Percentiles rank a stretch among this genome's conserved stretches.
Conservation (phyloP, 1,140 invertebrate genomes). For the Philopotamus ludificatus region DNA sequence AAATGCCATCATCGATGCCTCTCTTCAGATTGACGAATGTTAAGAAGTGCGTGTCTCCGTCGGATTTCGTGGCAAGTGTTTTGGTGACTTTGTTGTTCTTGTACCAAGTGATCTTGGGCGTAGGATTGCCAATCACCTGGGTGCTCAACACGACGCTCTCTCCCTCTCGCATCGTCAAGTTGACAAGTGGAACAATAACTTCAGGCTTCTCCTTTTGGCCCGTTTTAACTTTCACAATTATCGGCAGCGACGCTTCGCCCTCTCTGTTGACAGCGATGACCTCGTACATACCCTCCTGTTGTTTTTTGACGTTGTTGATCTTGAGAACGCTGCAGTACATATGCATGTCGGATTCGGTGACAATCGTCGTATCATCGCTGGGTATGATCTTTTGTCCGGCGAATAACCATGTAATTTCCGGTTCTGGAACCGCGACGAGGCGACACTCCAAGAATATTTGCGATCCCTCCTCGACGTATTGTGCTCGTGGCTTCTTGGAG, state of each 20-base stretch:
- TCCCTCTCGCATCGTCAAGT: conserved; percentile 72
- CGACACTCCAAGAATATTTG: conserved; percentile 81
- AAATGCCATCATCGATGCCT: conserved; percentile 70
- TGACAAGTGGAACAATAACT: conserved; percentile 75
- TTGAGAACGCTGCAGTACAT: conserved; percentile 82
- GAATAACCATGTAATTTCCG: conserved; percentile 81
- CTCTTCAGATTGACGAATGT: conserved; percentile 66
- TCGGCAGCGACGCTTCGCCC: conserved; percentile 81
- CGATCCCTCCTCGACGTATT: conserved; percentile 77
- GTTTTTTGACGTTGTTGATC: conserved; percentile 73
- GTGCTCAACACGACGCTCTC: conserved; percentile 73
- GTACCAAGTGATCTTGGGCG: conserved; percentile 76
- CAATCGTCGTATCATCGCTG: conserved; percentile 66
- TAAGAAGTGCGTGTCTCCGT: conserved; percentile 68
- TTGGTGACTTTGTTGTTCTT: conserved; percentile 72
- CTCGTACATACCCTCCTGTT: conserved; percentile 85
- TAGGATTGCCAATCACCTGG: conserved; percentile 78
- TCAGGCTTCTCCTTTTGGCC: conserved; percentile 73
- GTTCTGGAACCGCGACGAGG: conserved; percentile 85
- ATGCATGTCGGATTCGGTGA: conserved; percentile 82
- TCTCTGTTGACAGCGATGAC: conserved; percentile 85
- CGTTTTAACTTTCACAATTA: conserved; percentile 81
- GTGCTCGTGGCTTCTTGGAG: conserved; percentile 79
- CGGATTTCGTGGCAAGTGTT: conserved; percentile 58
- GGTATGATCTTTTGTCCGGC: conserved; percentile 72